phyloP scores from a whole-genome alignment of 2,113 vertebrate genomes.

The Carollia perspicillata region DNA sequence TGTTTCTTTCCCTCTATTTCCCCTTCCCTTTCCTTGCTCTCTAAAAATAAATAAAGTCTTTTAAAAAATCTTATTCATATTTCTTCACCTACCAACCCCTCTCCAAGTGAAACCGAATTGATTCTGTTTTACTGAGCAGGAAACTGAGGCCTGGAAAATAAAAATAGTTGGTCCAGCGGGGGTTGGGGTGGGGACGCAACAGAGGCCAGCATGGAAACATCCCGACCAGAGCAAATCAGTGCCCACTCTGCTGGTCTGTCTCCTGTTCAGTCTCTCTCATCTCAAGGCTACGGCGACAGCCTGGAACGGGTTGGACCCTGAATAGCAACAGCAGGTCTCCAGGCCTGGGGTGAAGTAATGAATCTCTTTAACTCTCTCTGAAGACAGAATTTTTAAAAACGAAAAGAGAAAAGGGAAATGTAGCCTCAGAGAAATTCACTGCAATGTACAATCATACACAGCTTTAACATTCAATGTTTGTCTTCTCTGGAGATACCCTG shows the following conservation, averaged over 20 bases:
- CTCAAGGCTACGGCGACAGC: not conserved
- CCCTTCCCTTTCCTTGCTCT: no score
- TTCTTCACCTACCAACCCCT: not conserved
- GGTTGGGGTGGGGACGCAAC: no score
- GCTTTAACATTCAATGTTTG: conserved; percentile 41
- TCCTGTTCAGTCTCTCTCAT: not conserved
- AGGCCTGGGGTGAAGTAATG: not conserved
- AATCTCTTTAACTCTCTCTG: not conserved
- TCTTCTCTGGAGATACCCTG: not conserved
- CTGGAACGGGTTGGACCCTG: not conserved
- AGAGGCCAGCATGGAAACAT: not conserved
- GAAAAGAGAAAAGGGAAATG: not conserved
- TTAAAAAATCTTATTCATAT: not conserved
- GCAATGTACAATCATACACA: not conserved
- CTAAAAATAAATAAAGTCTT: no score
- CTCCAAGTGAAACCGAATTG: not conserved
- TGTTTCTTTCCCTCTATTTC: no score
- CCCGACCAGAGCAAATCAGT: not conserved
- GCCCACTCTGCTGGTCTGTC: not conserved
- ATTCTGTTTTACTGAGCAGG: conserved; percentile 3
- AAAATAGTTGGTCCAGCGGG: not conserved
- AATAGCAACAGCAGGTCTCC: not conserved
- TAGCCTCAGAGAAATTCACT: not conserved
- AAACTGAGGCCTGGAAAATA: not conserved
- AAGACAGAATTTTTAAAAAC: not conserved